Evolutionary conservation across 92 coral and sea anemone species (phyloP), one percentile per base, ranked within the genome.

Genomic region (Micromussa lordhowensis): DNA sequence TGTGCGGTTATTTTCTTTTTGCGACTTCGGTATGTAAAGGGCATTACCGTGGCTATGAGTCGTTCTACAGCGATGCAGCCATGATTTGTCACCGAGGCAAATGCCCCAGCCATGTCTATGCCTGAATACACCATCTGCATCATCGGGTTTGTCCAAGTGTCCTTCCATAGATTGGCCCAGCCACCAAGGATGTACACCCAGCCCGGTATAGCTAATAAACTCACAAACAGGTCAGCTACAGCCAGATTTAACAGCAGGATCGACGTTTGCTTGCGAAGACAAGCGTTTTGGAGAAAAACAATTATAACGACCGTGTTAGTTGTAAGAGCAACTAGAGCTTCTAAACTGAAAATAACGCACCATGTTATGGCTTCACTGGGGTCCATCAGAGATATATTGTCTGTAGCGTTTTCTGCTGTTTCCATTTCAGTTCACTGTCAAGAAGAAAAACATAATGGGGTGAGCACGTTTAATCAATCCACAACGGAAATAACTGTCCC

Each of bases 51-150:
- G 68, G 83, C 89, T 48, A 86, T 31, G 1, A 86, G 83, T 4
- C 89, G 89, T 36, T 86, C 89, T 19, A 86, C 77, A 64, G 89
- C 89, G 31, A 86, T 86, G 38, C 89, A 86, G 30, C 89, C 89
- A 80, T 86, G 83, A 77, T 86, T 86, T 29, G 89, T 44, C 64
- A 86, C 81, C 11, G 89, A 77, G 12, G 66, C 89, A 57, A 86
- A 77, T 13, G 83, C 89, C 29, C 59, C 48, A 1, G n/a, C 64
- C 5, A 86, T 86, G 34, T 86, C 89, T 51, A 86, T 14, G 34
- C 32, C 28, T 19, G 83, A 61, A 83, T 86, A 86, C 30, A 31
- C 2, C 24, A 77, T 77, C 0, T 21, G 0, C 40, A 40, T 7
- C 3, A 54, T 22, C 17, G 31, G 0, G 51, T 44, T 19, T 12